Evolutionary conservation across 2,888 invertebrate genomes (phyloP).

Genomic region (Frankliniella fusca): DNA sequence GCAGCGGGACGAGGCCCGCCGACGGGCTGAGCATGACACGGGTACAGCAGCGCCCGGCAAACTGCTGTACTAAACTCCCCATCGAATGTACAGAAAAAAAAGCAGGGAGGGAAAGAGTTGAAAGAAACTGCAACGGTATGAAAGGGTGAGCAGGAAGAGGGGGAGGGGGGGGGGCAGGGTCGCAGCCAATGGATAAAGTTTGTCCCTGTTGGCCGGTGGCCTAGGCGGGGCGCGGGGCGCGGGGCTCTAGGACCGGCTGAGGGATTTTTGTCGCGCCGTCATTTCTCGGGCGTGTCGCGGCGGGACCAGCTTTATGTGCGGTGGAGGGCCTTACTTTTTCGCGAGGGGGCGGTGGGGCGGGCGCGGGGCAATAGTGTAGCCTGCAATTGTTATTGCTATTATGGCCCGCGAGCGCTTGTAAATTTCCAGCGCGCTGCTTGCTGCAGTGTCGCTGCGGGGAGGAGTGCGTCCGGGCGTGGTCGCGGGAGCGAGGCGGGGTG

Average conservation of each 20-base stretch:
- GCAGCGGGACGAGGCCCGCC: background rate
- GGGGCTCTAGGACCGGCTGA: background rate
- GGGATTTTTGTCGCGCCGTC: background rate
- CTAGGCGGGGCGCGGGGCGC: background rate
- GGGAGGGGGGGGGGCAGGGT: background rate
- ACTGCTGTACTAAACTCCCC: background rate
- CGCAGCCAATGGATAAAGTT: background rate
- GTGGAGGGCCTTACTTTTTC: background rate
- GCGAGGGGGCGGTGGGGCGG: background rate
- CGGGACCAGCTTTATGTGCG: no score
- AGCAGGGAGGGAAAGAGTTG: background rate
- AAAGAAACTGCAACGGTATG: no score
- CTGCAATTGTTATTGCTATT: slow-evolving; percentile 3
- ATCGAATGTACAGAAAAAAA: background rate
- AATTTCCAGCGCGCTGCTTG: background rate
- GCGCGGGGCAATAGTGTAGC: background rate
- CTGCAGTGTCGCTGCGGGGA: background rate
- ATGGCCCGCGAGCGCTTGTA: background rate
- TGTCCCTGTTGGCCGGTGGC: background rate
- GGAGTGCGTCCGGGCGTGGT: background rate
- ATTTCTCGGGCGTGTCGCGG: background rate
- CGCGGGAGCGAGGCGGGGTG: background rate
- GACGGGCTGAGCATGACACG: background rate
- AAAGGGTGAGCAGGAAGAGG: background rate
- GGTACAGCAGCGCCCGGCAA: background rate